phyloP scores from a whole-genome alignment of 1,140 invertebrate species.

The Bemisia tabaci region DNA sequence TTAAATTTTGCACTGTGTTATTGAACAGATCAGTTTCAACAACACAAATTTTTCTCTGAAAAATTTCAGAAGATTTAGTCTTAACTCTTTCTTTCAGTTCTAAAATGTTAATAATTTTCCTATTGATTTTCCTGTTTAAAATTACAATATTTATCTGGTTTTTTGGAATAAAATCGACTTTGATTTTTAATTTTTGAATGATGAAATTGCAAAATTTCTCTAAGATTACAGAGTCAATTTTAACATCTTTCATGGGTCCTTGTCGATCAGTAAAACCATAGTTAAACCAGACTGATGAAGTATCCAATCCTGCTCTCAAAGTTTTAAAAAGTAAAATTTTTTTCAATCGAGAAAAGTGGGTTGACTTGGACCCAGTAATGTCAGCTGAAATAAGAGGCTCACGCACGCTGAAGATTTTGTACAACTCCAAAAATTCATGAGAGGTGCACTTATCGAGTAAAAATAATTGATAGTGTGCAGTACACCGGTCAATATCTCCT shows the following conservation, averaged over 20 bases:
- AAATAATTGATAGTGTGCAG: constrained; percentile 15
- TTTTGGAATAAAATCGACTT: background rate
- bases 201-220: background rate
- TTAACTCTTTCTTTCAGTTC: background rate
- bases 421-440: background rate
- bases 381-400: background rate
- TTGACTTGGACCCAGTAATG: background rate
- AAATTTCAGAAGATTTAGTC: background rate
- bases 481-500: constrained; percentile 24
- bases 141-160: constrained; percentile 21
- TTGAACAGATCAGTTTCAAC: constrained; percentile 24
- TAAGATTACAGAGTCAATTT: background rate
- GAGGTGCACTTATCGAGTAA: background rate
- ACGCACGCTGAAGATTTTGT: background rate
- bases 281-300: constrained; percentile 35
- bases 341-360: background rate
- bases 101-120: constrained; percentile 28
- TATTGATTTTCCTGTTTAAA: constrained; percentile 31
- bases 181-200: background rate
- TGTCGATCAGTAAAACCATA: constrained; percentile 37
- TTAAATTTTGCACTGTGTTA: constrained; percentile 25
- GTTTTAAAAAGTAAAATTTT: constrained; percentile 30
- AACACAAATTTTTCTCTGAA: constrained; percentile 9
- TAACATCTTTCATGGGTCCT: constrained; percentile 24
- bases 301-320: constrained; percentile 31